Evolutionary conservation across 2,113 vertebrate genomes (phyloP).

Genomic region (Cyphomyrus plagiostoma): DNA sequence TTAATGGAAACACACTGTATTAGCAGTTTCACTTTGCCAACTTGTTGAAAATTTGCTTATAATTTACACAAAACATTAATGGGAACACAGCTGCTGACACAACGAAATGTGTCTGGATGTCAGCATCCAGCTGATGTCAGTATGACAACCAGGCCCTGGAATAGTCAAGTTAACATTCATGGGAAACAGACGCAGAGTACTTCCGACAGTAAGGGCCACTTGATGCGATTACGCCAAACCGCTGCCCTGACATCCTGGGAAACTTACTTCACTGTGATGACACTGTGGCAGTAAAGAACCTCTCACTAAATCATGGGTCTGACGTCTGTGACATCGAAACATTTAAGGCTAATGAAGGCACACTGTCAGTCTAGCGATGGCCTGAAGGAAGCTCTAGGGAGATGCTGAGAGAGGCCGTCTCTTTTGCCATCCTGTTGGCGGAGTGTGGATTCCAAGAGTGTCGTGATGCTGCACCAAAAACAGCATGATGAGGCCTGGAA

Average conservation of each 20-base stretch:
- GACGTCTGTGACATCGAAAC: not conserved
- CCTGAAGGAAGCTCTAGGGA: not conserved
- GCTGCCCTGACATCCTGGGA: not conserved
- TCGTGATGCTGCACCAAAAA: not conserved
- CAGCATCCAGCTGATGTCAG: conserved; percentile 15
- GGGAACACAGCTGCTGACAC: not conserved
- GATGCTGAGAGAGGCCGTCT: not conserved
- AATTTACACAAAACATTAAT: not conserved
- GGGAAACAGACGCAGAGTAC: not conserved
- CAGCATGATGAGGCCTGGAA: not conserved
- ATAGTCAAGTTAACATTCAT: not conserved
- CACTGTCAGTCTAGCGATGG: not conserved
- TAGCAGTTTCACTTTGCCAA: not conserved
- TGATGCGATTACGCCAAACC: not conserved
- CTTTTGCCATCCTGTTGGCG: not conserved
- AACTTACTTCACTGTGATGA: not conserved
- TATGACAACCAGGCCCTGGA: conserved; percentile 15
- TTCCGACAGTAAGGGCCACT: not conserved
- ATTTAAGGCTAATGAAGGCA: not conserved
- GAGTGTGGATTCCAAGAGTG: not conserved
- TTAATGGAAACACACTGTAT: not conserved
- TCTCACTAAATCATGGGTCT: not conserved
- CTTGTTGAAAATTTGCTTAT: not conserved
- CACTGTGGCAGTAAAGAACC: not conserved
- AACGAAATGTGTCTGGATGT: conserved; percentile 24